Base-by-base conservation (phyloP, 2,113 vertebrate species). In the Holacanthus passer region DNA sequence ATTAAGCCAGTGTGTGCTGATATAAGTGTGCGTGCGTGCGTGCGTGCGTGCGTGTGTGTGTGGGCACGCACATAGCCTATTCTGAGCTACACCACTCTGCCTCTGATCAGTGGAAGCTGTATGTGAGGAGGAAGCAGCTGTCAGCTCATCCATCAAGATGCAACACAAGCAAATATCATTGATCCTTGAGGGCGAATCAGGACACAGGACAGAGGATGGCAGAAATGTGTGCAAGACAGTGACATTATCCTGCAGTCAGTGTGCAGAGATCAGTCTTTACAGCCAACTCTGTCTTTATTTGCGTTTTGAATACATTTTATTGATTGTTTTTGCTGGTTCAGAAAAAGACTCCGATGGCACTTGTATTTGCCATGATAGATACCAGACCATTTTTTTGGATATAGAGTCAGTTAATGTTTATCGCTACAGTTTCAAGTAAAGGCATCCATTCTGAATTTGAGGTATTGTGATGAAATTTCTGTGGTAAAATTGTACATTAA, bases 1-100 rank as follows among this genome's bases (percentile, higher is more conserved):
- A 64, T 77, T 65, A 70, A 45, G 41, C 27, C 41, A 5, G 52
- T 41, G 60, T 75, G 71, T 64, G 65, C 41, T 67, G 43, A 48
- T 58, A 17, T 65, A 66, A 55, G 48, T 13, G 41, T 43, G 56
- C 35, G 59, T 59, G 50, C 14, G 48, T 29, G 59, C 39, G 69
- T 17, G 70, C 24, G 50, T 39, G 48, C 62, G 73, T 67, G 64
- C 45, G 47, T 20, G 80, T 35, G 68, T 11, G 67, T 52, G 31
- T 37, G 37, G 12, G 19, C 11, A 16, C 7, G 12, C 1, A 24
- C 2, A 3, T 19, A 24, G 24, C 29, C 14, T 83, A 12, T 70
- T 76, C 37, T 65, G 48, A 58, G 60, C 50, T 62, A n/a, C 37
- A 13, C 52, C 37, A 3, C 31, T 60, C 14, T 19, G 20, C 58